Base-by-base conservation (phyloP, 2,113 vertebrate genomes). In the Neopipo cinnamomea region DNA sequence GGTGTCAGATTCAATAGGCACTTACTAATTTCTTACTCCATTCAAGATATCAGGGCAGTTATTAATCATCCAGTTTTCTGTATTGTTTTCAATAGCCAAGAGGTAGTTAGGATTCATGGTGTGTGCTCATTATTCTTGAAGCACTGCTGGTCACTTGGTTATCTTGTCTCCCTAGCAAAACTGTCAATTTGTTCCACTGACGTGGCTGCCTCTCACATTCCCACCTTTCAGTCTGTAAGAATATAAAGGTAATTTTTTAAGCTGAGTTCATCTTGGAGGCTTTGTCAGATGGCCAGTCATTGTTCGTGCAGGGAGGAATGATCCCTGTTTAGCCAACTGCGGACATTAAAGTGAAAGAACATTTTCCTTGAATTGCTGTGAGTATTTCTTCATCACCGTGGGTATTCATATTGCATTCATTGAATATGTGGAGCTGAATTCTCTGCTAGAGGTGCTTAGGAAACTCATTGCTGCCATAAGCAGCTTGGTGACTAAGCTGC, bases 271-370 rank as follows among this genome's bases (percentile, higher is more conserved):
- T 81, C 59, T 95, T 5, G 7, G 30, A 62, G n/a, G 61, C 79
- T 97, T 91, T 91, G 77, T 93, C 53, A 91, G 41, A 44, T n/a
- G 67, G 41, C 19, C 52, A 31, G 31, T 62, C 89, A 94, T 77
- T 89, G 70, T 70, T 88, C 33, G 61, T 1, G 18, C 25, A 52
- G 74, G 33, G 63, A 44, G 21, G 18, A 93, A 59, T 33, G 50
- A 62, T 76, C 62, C 41, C 35, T 20, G 33, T 90, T 89, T 73
- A 92, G n/a, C 37, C 24, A 82, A 35, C 1, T 24, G 19, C 16
- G 39, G 70, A 8, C 8, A 25, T 70, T 86, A 65, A 90, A 91
- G 37, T 41, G 24, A 80, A 89, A 87, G 25, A 90, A 25, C 14
- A 4, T 42, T 93, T 93, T 47, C 66, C 65, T 77, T 88, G 28